These are phyloP conservation scores for Morphnarchus princeps DNA, from an alignment of 2,113 vertebrate species.

Conservation along the genomic window DNA sequence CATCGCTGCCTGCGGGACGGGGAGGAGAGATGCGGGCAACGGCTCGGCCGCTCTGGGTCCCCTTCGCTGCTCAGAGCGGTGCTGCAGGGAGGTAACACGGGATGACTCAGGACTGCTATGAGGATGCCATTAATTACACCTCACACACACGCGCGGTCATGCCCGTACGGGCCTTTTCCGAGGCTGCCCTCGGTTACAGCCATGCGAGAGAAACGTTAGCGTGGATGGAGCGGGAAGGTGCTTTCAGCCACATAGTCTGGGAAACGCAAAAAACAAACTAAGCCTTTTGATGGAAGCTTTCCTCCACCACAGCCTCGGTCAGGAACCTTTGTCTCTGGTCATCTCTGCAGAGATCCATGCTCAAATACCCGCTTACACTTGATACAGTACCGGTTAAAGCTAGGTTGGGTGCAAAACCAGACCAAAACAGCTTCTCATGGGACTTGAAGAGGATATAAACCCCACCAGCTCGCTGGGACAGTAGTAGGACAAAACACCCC, in stretches of 20 bases:
- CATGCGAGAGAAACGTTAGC: fast-evolving
- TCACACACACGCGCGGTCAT: fast-evolving
- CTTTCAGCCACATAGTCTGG: not conserved
- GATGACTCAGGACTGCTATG: not conserved
- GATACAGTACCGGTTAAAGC: not conserved
- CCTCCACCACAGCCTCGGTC: not conserved
- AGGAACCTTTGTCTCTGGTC: fast-evolving
- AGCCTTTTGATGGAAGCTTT: not conserved
- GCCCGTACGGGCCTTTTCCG: not conserved
- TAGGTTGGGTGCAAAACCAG: not conserved
- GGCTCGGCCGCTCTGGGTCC: not conserved
- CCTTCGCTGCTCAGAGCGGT: not conserved
- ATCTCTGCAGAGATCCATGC: not conserved
- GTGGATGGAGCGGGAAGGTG: not conserved
- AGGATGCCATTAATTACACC: not conserved
- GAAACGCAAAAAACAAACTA: not conserved
- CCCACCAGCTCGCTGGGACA: not conserved
- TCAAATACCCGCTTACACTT: not conserved
- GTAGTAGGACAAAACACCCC: not conserved
- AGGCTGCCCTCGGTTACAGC: not conserved
- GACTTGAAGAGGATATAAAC: not conserved
- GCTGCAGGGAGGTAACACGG: not conserved
- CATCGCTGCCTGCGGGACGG: fast-evolving
- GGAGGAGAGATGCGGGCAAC: not conserved
- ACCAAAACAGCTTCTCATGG: not conserved